Conservation (phyloP, 2,113 vertebrate species). For the Aix galericulata region DNA sequence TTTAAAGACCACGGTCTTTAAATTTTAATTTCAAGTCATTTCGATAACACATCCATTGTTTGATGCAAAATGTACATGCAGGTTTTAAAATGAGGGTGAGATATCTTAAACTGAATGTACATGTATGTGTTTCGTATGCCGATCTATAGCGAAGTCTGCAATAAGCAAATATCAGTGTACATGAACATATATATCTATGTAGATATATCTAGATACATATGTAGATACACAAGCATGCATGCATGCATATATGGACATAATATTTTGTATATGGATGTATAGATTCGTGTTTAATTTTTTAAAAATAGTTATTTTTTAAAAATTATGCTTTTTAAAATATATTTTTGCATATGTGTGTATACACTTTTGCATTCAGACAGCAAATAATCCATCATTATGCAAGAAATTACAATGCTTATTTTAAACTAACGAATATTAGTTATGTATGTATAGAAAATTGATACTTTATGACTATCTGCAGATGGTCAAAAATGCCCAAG, state of each 20-base stretch:
- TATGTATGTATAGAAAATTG: neutral
- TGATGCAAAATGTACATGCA: neutral
- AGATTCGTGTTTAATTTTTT: neutral
- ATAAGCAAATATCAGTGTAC: neutral
- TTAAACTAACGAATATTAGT: neutral
- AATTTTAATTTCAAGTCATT: neutral
- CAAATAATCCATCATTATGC: neutral
- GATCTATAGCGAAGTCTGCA: neutral
- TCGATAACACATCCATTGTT: neutral
- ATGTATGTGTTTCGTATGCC: neutral
- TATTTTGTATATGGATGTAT: neutral
- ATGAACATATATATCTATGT: neutral
- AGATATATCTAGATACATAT: neutral
- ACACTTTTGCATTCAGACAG: neutral
- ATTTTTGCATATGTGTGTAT: neutral
- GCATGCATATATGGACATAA: neutral
- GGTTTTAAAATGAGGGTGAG: neutral
- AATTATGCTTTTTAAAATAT: neutral
- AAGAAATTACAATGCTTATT: neutral
- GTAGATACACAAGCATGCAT: neutral
- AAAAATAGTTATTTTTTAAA: neutral
- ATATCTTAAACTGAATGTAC: neutral
- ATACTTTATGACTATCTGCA: neutral
- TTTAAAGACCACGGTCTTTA: neutral
- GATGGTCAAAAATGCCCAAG: neutral